A percentile compares a stretch with the other conserved stretches of the same genome.
phyloP scores from a whole-genome alignment of 2,888 invertebrate genomes.

The Nineta flava region DNA sequence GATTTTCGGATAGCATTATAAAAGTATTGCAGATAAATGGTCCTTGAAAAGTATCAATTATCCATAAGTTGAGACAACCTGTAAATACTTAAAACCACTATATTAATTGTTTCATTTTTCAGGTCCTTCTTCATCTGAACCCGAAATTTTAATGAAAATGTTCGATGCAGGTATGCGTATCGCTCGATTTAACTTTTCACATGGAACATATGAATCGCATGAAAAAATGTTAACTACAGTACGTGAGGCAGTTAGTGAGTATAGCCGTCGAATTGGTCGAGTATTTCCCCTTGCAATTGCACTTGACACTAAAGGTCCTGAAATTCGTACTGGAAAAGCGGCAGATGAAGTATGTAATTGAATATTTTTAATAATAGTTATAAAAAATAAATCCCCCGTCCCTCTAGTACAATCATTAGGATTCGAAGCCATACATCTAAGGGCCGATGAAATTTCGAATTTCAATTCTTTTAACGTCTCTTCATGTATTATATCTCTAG shows the following conservation, averaged over 20 bases:
- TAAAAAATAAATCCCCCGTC: too few relatives aligned
- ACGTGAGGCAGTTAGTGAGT: slow-evolving; percentile 33
- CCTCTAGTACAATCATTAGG: too few relatives aligned
- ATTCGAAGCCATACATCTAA: too few relatives aligned
- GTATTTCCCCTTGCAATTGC: slow-evolving; percentile 68
- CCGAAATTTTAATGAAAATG: slow-evolving; percentile 30
- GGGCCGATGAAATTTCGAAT: too few relatives aligned
- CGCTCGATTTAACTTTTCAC: slow-evolving; percentile 30
- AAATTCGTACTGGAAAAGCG: slow-evolving; percentile 63
- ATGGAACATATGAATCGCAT: slow-evolving; percentile 28
- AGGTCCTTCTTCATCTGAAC: slow-evolving; percentile 13
- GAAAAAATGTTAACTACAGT: slow-evolving; percentile 29
- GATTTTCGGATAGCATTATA: too few relatives aligned
- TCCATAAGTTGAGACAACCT: too few relatives aligned
- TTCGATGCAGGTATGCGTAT: slow-evolving; percentile 37
- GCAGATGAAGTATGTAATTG: slow-evolving; percentile 7
- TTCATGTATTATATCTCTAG: too few relatives aligned
- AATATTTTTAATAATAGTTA: slow-evolving; percentile 10
- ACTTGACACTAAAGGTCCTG: slow-evolving; percentile 70
- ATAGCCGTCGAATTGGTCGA: slow-evolving; percentile 41
- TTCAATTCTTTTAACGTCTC: too few relatives aligned
- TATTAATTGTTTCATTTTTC: too few relatives aligned
- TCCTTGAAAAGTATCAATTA: too few relatives aligned
- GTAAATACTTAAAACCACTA: too few relatives aligned
- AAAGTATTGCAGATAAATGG: too few relatives aligned